phyloP scores from a whole-genome alignment of 2,888 invertebrate species.

The Chrysomela aeneicollis region DNA sequence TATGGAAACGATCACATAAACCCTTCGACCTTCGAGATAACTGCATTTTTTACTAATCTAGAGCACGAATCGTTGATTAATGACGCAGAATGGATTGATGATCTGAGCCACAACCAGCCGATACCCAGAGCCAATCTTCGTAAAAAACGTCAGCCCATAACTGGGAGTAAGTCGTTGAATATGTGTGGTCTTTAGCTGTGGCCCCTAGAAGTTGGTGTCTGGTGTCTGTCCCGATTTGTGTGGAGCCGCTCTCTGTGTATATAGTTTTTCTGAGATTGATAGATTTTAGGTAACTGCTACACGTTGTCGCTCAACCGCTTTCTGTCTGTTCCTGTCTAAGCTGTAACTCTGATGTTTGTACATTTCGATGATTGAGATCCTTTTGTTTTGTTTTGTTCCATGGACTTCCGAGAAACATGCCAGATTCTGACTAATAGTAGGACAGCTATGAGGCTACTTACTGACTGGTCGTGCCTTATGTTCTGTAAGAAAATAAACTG shows the following conservation, averaged over 20 bases:
- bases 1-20: too few species aligned
- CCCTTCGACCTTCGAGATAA: background rate
- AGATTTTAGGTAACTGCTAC: constrained; percentile 36
- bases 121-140: constrained; percentile 41
- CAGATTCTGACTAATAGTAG: constrained; percentile 21
- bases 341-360: constrained; percentile 36
- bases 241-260: constrained; percentile 25
- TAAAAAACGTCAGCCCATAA: constrained; percentile 44
- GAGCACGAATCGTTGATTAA: constrained; percentile 33
- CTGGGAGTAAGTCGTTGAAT: constrained; percentile 54
- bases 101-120: constrained; percentile 35
- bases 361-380: constrained; percentile 22
- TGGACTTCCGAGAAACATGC: constrained; percentile 35
- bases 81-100: constrained; percentile 51
- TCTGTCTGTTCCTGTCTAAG: constrained; percentile 16
- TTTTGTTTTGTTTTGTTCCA: constrained; percentile 15
- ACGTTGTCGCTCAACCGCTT: constrained; percentile 31
- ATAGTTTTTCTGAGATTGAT: constrained; percentile 34
- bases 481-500: too few species aligned
- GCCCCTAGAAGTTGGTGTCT: constrained; percentile 29
- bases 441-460: too few species aligned
- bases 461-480: too few species aligned
- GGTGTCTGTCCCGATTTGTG: constrained; percentile 31
- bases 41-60: constrained; percentile 25
- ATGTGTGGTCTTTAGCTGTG: constrained; percentile 38